Percentiles rank a stretch among this genome's conserved stretches.
These are phyloP conservation scores for Pandion haliaetus DNA, from an alignment of 2,113 vertebrate species.

Conservation along the genomic window DNA sequence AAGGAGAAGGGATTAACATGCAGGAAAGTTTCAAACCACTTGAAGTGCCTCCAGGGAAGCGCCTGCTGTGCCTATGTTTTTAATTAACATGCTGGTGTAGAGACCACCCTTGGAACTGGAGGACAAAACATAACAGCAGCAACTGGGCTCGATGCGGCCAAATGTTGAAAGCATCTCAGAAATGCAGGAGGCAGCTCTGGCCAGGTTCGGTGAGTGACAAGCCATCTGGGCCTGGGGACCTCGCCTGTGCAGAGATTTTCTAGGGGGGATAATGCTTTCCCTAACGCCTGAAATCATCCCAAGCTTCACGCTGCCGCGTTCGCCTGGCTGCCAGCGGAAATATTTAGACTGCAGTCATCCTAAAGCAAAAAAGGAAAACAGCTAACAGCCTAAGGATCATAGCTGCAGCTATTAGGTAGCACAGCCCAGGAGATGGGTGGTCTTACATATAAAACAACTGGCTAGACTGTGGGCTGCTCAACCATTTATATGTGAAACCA, in stretches of 20 bases:
- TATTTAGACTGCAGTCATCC: neutral
- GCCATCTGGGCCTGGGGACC: neutral
- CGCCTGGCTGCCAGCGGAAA: neutral
- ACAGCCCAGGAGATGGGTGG: constrained; percentile 13
- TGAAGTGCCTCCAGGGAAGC: constrained; percentile 8
- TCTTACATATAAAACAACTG: neutral
- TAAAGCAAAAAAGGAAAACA: neutral
- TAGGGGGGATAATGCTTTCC: neutral
- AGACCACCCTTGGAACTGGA: neutral
- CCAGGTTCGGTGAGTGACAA: neutral
- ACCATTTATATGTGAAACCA: neutral
- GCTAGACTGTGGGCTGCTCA: neutral
- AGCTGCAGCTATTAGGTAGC: neutral
- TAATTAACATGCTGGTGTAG: constrained; percentile 31
- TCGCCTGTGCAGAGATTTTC: neutral
- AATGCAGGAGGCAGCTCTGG: neutral
- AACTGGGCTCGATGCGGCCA: neutral
- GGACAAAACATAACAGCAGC: neutral
- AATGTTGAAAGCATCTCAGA: neutral
- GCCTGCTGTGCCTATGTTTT: neutral
- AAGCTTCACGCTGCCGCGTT: neutral
- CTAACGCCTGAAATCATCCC: neutral
- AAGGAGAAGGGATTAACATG: constrained; percentile 12
- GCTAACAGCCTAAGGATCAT: neutral
- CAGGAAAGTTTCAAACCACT: constrained; percentile 16